Evolutionary conservation across 2,113 vertebrate genomes (phyloP), one percentile per base, ranked within the genome.

Genomic region (Mystacornis crossleyi): DNA sequence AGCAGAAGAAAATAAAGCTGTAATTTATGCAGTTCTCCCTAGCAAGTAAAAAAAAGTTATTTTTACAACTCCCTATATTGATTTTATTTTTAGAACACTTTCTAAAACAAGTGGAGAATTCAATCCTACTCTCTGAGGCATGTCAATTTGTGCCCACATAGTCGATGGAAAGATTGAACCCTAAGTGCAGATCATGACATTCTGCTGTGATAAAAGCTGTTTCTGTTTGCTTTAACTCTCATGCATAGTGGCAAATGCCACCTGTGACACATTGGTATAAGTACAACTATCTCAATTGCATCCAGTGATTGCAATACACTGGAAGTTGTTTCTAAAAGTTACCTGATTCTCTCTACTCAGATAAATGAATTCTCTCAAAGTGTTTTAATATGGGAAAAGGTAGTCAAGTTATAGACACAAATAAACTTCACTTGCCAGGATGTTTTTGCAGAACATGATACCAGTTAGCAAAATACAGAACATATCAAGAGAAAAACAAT

Each of bases 181-280:
- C 95, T 96, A 97, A 97, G 96, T 96, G 96, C 95, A 95, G 90
- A 97, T 96, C 97, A 97, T 96, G 97, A 96, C 86, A 97, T 95
- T 97, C 97, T 81, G 90, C 97, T 97, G 96, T 95, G 97, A 97
- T 97, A 97, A 97, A 97, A 97, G 97, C 96, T 95, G 97, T 95
- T 97, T 97, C 96, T 97, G 93, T 97, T 97, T 96, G 89, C 93
- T 94, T 96, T 96, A 97, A 95, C 92, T 95, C 86, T 94, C 93
- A 89, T 91, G 92, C 90, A 93, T 86, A 83, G 93, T 81, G 83
- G 96, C 89, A 95, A 97, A 97, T 93, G 89, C 94, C 89, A 89
- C 94, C 65, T 75, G 90, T 94, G 96, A 97, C 80, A 96, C 61
- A 50, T 33, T 79, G 65, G 86, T 74, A 77, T 85, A 93, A 86